phyloP scores from a whole-genome alignment of 2,797 vertebrate genomes.

The Cynopterus sphinx region DNA sequence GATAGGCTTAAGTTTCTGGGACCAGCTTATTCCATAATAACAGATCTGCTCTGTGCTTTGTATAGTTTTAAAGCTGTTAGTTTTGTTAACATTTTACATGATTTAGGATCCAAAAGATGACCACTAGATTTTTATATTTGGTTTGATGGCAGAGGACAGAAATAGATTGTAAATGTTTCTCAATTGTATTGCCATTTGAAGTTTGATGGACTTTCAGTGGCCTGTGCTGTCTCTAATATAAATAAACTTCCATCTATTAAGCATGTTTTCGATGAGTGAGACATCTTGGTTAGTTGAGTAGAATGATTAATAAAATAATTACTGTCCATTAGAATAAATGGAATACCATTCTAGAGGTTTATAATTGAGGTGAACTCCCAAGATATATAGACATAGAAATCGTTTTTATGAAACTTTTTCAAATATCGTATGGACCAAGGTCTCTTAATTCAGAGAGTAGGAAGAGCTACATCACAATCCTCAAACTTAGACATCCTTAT shows the following conservation, averaged over 20 bases:
- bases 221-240: not conserved
- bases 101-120: not conserved
- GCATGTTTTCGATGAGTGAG: not conserved
- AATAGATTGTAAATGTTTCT: not conserved
- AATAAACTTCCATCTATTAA: not conserved
- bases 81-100: not conserved
- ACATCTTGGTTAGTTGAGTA: not conserved
- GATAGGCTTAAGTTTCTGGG: not conserved
- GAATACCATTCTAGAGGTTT: not conserved
- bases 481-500: not conserved
- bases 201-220: not conserved
- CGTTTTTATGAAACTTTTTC: not conserved
- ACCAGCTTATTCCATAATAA: not conserved
- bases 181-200: not conserved
- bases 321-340: not conserved
- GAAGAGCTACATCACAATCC: not conserved
- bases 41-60: not conserved
- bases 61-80: not conserved
- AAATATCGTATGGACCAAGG: not conserved
- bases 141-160: not conserved
- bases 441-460: not conserved
- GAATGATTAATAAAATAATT: not conserved
- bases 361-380: not conserved
- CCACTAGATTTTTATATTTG: not conserved
- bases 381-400: not conserved